Evolutionary conservation across 2,888 invertebrate genomes (phyloP), one percentile per base, ranked within the genome.

Genomic region (Boloria selene): DNA sequence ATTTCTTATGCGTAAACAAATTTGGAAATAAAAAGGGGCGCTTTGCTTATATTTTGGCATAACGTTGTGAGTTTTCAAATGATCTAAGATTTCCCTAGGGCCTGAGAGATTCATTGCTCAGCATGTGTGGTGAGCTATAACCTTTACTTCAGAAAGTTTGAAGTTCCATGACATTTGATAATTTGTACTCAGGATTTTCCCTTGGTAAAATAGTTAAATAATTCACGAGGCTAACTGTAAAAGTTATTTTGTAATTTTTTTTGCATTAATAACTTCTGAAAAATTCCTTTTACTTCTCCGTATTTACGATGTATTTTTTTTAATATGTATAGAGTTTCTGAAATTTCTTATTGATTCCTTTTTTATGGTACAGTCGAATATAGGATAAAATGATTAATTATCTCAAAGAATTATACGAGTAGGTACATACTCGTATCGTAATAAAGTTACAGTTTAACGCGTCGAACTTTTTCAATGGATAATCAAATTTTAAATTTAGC

Each of bases 41-140:
- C n/a, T 63, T 61, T 62, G 66, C 67, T 70, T 72, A 66, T 65
- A 63, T 70, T 72, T 69, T 68, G 67, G 70, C 68, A 65, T 63
- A 71, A 68, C 71, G 68, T 67, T 63, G 67, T 65, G 70, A 73
- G 73, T 70, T 72, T 68, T 70, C 72, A 74, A 77, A 75, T 74
- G 74, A 72, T 72, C 69, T 70, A 69, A 75, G 72, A 77, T 76
- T 77, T 77, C 77, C 75, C 77, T 14, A n/a, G 74, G 72, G 75
- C 58, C 49, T 54, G 44, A 54, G 72, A 69, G 75, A 74, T 72
- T 74, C 72, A 72, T 75, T 72, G 72, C 70, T 67, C 71, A 70
- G 70, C 62, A 68, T 70, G 68, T 70, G 67, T 70, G 61, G 53
- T 67, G 61, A 71, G 70, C 65, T 65, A 63, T 65, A 63, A 64